Percentiles rank a stretch among this genome's conserved stretches.
These are phyloP conservation scores for Protosalanx chinensis DNA, from an alignment of 2,797 vertebrate species.

Conservation along the genomic window DNA sequence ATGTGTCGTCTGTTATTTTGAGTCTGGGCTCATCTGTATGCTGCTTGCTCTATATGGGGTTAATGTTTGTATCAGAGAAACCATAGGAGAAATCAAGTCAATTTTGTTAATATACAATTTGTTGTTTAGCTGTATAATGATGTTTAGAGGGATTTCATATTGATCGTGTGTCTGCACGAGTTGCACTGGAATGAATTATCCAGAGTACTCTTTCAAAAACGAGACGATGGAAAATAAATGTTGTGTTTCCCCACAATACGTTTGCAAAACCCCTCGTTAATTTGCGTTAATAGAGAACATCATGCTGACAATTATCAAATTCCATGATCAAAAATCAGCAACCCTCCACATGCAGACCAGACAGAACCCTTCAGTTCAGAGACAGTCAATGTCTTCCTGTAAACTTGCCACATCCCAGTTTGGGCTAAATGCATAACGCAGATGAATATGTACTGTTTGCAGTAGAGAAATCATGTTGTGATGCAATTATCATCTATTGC, in stretches of 20 bases:
- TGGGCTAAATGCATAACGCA: slow-evolving; percentile 71
- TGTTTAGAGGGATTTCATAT: slow-evolving; percentile 14
- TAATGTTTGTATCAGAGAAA: neutral
- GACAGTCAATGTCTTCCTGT: slow-evolving; percentile 42
- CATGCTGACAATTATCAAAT: too few species aligned
- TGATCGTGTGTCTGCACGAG: slow-evolving; percentile 15
- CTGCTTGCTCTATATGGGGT: neutral
- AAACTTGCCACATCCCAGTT: slow-evolving; percentile 65
- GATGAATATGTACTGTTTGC: slow-evolving; percentile 77
- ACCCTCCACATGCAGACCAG: too few species aligned
- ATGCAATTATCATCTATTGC: slow-evolving; percentile 97
- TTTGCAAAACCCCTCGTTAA: too few species aligned
- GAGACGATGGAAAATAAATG: neutral
- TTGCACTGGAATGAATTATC: neutral
- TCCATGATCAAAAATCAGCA: too few species aligned
- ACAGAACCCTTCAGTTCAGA: too few species aligned
- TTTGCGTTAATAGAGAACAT: too few species aligned
- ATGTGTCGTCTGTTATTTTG: slow-evolving; percentile 77
- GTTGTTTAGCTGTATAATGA: slow-evolving; percentile 2
- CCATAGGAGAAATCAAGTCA: neutral
- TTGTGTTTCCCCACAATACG: neutral
- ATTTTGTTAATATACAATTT: neutral
- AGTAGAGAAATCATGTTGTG: slow-evolving; percentile 82
- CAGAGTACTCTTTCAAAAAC: neutral
- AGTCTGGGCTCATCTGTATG: slow-evolving; percentile 19